These are phyloP conservation scores for Amazonetta brasiliensis DNA, from an alignment of 2,797 vertebrate species.

Conservation along the genomic window DNA sequence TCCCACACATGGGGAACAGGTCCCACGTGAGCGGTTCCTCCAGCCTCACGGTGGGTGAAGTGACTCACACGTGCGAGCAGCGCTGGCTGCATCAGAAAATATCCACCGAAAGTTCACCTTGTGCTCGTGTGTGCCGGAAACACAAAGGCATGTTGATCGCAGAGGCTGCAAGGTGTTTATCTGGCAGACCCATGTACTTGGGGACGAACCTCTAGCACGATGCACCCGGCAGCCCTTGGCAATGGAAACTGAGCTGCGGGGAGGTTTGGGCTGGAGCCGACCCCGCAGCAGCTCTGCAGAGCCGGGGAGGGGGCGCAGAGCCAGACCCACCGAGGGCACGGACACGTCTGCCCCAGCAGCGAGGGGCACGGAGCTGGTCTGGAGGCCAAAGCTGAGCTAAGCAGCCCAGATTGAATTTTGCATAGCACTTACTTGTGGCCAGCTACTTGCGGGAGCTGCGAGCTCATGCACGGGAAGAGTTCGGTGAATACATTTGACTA, in stretches of 20 bases:
- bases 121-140: conserved; percentile 43
- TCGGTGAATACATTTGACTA: neutral
- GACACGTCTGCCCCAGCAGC: neutral
- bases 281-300: neutral
- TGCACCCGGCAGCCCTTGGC: accelerated
- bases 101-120: conserved; percentile 64
- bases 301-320: neutral
- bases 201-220: neutral
- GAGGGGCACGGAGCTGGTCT: neutral
- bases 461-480: neutral
- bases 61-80: conserved; percentile 11
- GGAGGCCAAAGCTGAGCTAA: conserved; percentile 6
- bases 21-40: neutral
- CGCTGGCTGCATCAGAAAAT: conserved; percentile 47
- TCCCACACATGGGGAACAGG: neutral
- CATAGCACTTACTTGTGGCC: neutral
- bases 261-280: neutral
- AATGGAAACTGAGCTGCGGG: neutral
- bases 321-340: neutral
- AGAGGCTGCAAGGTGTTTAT: conserved; percentile 32
- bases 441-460: neutral
- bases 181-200: neutral
- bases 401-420: neutral
- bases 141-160: neutral
- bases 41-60: conserved; percentile 4